A percentile compares a stretch with the other conserved stretches of the same genome.
These are phyloP conservation scores for Butorides virescens DNA, from an alignment of 2,113 vertebrate genomes.

Conservation along the genomic window DNA sequence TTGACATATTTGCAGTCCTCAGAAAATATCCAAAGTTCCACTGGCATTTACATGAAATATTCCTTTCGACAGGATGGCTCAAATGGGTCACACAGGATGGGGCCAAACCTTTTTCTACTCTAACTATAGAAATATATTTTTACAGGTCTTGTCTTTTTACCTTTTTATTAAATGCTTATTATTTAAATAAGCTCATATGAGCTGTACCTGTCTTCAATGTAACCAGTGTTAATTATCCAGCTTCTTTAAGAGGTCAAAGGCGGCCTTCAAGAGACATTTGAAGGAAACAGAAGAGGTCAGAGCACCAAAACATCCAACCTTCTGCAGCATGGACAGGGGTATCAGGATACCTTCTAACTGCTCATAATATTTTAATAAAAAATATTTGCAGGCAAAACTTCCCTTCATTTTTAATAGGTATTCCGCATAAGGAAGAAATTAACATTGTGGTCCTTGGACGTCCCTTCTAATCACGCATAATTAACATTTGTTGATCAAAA, in stretches of 20 bases:
- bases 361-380: neutral
- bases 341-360: neutral
- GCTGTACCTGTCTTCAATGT: neutral
- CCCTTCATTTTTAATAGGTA: neutral
- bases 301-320: neutral
- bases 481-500: constrained; percentile 57
- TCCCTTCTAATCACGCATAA: neutral
- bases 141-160: neutral
- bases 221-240: neutral
- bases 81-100: neutral
- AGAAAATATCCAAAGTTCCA: neutral
- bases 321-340: neutral
- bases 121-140: neutral
- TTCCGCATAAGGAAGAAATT: neutral
- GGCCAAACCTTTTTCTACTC: neutral
- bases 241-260: constrained; percentile 7
- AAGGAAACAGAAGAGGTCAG: neutral
- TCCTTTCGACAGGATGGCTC: neutral
- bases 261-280: neutral
- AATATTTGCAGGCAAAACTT: neutral
- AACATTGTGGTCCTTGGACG: neutral
- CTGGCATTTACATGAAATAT: neutral
- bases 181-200: neutral
- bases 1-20: neutral
- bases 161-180: neutral